A percentile compares a stretch with the other conserved stretches of the same genome.
Conservation (phyloP, 2,888 invertebrate genomes). For the Melinaea marsaeus region DNA sequence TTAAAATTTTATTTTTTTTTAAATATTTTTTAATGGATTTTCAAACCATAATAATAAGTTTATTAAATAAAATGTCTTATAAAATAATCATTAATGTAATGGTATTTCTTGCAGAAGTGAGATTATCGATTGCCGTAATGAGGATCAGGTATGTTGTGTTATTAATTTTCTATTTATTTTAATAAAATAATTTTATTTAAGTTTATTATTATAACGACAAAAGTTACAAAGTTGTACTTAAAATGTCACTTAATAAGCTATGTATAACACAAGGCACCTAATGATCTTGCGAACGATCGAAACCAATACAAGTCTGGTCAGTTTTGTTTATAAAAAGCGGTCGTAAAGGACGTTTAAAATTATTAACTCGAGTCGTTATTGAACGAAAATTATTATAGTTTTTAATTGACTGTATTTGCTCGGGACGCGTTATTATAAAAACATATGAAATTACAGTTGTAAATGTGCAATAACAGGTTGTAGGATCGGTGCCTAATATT, state of each 20-base stretch:
- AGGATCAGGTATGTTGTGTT: conserved; percentile 59
- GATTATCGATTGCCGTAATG: conserved; percentile 64
- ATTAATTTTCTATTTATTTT: no score
- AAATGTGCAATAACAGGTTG: conserved; percentile 14
- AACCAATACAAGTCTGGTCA: neutral
- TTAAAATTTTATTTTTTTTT: no score
- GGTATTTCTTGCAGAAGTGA: conserved; percentile 61
- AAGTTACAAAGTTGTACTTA: no score
- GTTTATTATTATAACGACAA: no score
- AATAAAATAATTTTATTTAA: no score
- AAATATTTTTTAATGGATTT: no score
- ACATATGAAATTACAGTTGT: conserved; percentile 12
- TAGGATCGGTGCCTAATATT: conserved; percentile 23
- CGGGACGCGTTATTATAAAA: conserved; percentile 1
- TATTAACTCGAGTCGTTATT: neutral
- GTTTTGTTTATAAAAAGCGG: conserved; percentile 1
- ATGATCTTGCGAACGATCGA: no score
- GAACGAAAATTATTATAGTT: neutral
- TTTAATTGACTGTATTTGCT: conserved; percentile 8
- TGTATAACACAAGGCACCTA: conserved; percentile 5
- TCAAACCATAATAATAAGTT: no score
- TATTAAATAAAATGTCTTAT: no score
- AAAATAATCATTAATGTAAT: neutral
- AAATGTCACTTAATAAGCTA: neutral
- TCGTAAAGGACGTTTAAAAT: neutral